A percentile compares a stretch with the other conserved stretches of the same genome.
Conservation (phyloP, 37 sponge, comb jelly and placozoan species). For the Mnemiopsis leidyi region DNA sequence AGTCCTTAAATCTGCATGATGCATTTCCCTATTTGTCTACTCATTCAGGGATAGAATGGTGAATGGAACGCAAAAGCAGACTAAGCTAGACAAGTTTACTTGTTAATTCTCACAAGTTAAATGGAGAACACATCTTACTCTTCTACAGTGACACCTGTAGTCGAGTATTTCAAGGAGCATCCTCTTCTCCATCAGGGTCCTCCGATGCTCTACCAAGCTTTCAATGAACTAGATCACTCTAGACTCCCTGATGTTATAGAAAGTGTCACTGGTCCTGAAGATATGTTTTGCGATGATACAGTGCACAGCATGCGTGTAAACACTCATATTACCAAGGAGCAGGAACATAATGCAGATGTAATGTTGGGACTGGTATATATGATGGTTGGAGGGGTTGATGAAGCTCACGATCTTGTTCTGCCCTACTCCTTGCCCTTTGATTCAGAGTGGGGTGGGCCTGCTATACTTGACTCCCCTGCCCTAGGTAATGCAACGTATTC, state of each 20-base stretch:
- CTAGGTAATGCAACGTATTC: background rate
- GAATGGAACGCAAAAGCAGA: too few relatives aligned
- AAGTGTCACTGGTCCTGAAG: constrained; percentile 4
- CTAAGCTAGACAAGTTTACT: too few relatives aligned
- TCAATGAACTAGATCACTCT: background rate
- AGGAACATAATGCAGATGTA: constrained; percentile 59
- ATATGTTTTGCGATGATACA: background rate
- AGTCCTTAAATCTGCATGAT: too few relatives aligned
- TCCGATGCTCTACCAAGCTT: constrained; percentile 51
- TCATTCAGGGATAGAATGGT: too few relatives aligned
- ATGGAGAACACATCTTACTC: background rate
- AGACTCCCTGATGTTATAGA: constrained; percentile 59
- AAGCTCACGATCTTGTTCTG: constrained; percentile 59
- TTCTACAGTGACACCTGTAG: background rate
- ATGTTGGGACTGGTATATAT: constrained; percentile 39
- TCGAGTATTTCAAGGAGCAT: constrained; percentile 32
- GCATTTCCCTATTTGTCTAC: too few relatives aligned
- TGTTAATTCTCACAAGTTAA: too few relatives aligned
- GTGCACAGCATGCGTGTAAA: background rate
- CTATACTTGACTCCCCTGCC: constrained; percentile 28
- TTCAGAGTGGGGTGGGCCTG: constrained; percentile 50
- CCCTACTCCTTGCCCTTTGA: constrained; percentile 30
- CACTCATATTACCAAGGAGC: constrained; percentile 35
- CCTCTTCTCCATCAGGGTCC: constrained; percentile 21
- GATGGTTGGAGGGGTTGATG: constrained; percentile 55